phyloP scores from a whole-genome alignment of 2,113 vertebrate genomes.

The Eubucco bourcierii region DNA sequence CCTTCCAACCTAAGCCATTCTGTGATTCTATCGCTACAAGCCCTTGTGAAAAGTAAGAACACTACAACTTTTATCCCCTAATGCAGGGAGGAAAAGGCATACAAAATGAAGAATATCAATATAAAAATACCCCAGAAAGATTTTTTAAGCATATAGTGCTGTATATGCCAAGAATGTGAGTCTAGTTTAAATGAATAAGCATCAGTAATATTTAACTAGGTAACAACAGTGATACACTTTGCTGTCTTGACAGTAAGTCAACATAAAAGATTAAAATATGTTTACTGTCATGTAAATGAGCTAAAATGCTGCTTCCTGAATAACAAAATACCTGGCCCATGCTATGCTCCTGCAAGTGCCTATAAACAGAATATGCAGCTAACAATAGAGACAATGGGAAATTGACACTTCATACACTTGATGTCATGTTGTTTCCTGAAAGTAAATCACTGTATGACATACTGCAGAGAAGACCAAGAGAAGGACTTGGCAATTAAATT shows the following conservation, averaged over 20 bases:
- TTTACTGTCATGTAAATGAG: constrained; percentile 7
- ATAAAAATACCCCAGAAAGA: not conserved
- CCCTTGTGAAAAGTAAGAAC: no score
- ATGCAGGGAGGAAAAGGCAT: not conserved
- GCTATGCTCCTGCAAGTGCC: not conserved
- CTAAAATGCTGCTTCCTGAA: not conserved
- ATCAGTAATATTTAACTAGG: not conserved
- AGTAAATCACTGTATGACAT: not conserved
- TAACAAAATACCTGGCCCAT: not conserved
- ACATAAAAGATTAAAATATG: not conserved
- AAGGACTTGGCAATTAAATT: not conserved
- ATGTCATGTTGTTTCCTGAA: not conserved
- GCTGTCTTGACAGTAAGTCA: not conserved
- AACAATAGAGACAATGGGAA: not conserved
- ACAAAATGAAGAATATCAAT: not conserved
- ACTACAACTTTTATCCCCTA: not conserved
- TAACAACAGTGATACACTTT: not conserved
- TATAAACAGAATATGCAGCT: not conserved
- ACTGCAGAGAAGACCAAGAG: not conserved
- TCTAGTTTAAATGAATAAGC: not conserved
- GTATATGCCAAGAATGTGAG: not conserved
- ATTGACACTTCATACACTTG: not conserved
- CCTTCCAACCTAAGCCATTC: no score
- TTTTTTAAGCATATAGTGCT: not conserved
- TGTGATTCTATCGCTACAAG: no score